phyloP scores from a whole-genome alignment of 2,888 invertebrate species.

The Ophion costatus region DNA sequence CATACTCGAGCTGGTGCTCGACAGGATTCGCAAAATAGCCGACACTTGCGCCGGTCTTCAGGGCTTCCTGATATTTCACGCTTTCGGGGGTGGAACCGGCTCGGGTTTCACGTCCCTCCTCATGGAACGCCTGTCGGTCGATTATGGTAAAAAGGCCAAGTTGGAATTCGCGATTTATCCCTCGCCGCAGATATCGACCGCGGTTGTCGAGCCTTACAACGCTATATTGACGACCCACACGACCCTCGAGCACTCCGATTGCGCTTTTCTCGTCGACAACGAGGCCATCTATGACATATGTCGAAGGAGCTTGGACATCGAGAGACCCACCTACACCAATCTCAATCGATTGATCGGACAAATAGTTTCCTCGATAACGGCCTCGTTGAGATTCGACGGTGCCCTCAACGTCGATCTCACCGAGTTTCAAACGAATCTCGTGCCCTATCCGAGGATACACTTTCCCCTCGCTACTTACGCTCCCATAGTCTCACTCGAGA shows the following conservation, averaged over 20 bases:
- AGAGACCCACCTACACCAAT: conserved; percentile 89
- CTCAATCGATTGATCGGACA: conserved; percentile 88
- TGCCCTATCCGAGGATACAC: conserved; percentile 88
- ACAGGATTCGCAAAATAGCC: conserved; percentile 85
- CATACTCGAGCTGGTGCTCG: conserved; percentile 85
- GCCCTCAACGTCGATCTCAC: conserved; percentile 87
- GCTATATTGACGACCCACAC: conserved; percentile 97
- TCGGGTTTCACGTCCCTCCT: conserved; percentile 87
- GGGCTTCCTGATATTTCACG: conserved; percentile 87
- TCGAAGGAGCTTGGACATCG: conserved; percentile 86
- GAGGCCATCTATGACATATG: conserved; percentile 86
- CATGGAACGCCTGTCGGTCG: conserved; percentile 85
- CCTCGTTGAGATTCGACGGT: conserved; percentile 86
- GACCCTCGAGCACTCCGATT: conserved; percentile 88
- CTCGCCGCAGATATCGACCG: conserved; percentile 91
- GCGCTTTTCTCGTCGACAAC: conserved; percentile 86
- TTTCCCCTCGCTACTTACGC: conserved; percentile 87
- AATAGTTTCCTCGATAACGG: conserved; percentile 86
- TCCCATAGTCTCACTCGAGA: conserved; percentile 83
- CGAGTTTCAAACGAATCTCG: conserved; percentile 86
- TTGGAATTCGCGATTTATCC: conserved; percentile 90
- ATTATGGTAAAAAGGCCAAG: conserved; percentile 98
- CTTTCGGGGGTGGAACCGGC: conserved; percentile 86
- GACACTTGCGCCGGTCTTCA: conserved; percentile 86
- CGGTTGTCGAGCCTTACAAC: conserved; percentile 95